Conservation (phyloP, 2,797 vertebrate genomes). For the Microchirus variegatus region DNA sequence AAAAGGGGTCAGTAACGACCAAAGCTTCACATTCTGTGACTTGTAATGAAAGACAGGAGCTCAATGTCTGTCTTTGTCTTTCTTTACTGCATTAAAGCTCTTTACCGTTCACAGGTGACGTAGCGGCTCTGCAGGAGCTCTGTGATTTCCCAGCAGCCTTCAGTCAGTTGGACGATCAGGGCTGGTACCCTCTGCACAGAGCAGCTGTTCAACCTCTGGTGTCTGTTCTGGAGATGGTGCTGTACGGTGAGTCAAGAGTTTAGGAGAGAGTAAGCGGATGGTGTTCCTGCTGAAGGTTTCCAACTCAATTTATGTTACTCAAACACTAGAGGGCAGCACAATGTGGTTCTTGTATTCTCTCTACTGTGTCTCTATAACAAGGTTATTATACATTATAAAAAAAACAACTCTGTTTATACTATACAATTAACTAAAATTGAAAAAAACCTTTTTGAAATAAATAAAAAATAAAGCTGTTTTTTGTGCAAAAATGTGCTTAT, state of each 20-base stretch:
- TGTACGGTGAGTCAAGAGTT: constrained; percentile 80
- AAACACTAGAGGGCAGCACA: constrained; percentile 1
- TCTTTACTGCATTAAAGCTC: no score
- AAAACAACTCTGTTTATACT: no score
- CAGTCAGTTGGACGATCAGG: constrained; percentile 83
- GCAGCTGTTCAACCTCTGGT: constrained; percentile 79
- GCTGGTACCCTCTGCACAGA: constrained; percentile 87
- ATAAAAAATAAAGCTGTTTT: no score
- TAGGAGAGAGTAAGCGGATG: not conserved
- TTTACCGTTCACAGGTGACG: constrained; percentile 74
- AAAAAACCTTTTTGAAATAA: no score
- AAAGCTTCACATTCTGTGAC: no score
- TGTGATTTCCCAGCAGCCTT: constrained; percentile 81
- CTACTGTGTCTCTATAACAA: no score
- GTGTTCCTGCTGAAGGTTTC: not conserved
- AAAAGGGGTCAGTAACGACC: no score
- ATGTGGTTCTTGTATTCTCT: not conserved
- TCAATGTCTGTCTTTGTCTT: no score
- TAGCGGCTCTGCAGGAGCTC: constrained; percentile 82
- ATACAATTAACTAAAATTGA: no score
- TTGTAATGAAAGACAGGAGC: no score
- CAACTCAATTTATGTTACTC: not conserved
- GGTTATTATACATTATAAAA: no score
- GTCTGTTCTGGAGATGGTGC: constrained; percentile 84
- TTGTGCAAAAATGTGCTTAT: no score